phyloP scores from a whole-genome alignment of 2,113 vertebrate species.

The Colaptes auratus region DNA sequence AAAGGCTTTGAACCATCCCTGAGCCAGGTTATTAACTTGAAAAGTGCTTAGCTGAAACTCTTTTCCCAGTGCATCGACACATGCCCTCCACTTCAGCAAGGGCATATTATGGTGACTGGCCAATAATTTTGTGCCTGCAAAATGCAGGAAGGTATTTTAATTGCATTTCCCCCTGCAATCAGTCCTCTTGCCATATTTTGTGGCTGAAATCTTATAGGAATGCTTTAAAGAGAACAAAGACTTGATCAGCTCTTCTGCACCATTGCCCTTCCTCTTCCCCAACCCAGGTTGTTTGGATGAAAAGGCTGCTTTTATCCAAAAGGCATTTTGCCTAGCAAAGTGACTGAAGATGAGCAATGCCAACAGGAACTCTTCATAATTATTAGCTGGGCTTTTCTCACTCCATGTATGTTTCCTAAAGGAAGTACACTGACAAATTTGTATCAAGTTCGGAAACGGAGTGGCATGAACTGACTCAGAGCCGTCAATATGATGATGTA shows the following conservation, averaged over 20 bases:
- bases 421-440: neutral
- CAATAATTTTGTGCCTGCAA: conserved; percentile 44
- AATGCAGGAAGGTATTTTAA: conserved; percentile 66
- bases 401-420: neutral
- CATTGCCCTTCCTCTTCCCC: neutral
- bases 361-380: neutral
- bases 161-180: conserved; percentile 48
- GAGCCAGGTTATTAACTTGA: conserved; percentile 13
- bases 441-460: neutral
- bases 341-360: neutral
- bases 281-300: neutral
- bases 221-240: conserved; percentile 53
- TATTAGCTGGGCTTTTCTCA: neutral
- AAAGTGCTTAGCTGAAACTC: conserved; percentile 39
- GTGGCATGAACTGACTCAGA: neutral
- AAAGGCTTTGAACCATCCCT: neutral
- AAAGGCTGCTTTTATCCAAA: conserved; percentile 9
- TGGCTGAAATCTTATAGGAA: conserved; percentile 20
- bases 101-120: conserved; percentile 43
- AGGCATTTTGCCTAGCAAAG: neutral
- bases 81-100: conserved; percentile 39
- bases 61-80: conserved; percentile 42
- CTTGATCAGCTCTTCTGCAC: neutral
- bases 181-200: conserved; percentile 1
- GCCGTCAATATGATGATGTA: neutral